These are phyloP conservation scores for Monopterus albus DNA, from an alignment of 2,113 vertebrate species.

Conservation along the genomic window DNA sequence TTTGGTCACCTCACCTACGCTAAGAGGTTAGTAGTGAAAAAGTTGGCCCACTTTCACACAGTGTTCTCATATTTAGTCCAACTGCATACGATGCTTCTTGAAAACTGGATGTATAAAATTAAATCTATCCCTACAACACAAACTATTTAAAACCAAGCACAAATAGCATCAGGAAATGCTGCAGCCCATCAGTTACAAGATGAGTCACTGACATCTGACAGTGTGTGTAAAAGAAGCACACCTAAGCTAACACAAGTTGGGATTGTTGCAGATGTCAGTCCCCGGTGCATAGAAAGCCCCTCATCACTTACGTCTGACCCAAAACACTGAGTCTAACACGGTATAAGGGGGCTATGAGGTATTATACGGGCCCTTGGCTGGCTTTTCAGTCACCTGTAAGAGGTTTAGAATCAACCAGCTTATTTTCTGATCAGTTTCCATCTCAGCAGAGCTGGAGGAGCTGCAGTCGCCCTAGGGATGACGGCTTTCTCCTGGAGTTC, in stretches of 20 bases:
- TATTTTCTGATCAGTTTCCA: conserved; percentile 41
- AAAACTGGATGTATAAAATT: background rate
- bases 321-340: conserved; percentile 10
- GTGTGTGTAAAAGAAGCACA: conserved; percentile 44
- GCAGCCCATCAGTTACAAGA: conserved; percentile 37
- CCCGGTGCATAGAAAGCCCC: conserved; percentile 3
- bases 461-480: background rate
- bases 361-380: conserved; percentile 24
- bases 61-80: background rate
- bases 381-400: conserved; percentile 48
- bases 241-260: conserved; percentile 43
- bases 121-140: background rate
- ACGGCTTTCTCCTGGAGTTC: background rate
- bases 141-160: conserved; percentile 18
- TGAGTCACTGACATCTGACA: conserved; percentile 43
- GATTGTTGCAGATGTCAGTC: background rate
- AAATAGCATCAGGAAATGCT: conserved; percentile 19
- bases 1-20: no score
- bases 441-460: background rate
- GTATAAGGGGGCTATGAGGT: conserved; percentile 53
- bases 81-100: no score
- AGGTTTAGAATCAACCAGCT: conserved; percentile 67
- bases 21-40: no score
- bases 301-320: conserved; percentile 9
- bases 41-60: no score